Evolutionary conservation across 1,140 invertebrate genomes (phyloP).

Genomic region (Rhizoglyphus robini): DNA sequence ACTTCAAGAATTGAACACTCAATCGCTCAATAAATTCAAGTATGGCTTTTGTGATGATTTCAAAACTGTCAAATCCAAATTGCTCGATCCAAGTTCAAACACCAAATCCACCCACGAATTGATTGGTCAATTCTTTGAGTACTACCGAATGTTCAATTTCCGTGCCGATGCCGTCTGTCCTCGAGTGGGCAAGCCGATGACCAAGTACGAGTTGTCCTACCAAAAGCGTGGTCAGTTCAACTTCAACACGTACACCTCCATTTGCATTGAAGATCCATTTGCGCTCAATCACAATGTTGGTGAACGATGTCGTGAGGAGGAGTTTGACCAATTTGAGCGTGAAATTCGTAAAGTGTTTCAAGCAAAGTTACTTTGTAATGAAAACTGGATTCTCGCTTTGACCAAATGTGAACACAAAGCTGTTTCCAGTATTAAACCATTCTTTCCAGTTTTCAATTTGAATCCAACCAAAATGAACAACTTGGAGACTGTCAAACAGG

Average conservation of each 20-base stretch:
- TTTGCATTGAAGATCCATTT: constrained; percentile 17
- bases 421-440: not conserved
- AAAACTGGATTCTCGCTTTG: not conserved
- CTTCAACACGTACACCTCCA: not conserved
- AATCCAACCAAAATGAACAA: not conserved
- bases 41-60: not conserved
- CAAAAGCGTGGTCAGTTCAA: not conserved
- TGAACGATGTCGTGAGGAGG: not conserved
- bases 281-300: constrained; percentile 7
- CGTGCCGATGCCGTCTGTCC: not conserved
- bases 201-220: not conserved
- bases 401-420: not conserved
- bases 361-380: no score
- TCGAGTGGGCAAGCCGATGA: not conserved
- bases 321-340: not conserved
- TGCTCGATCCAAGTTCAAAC: not conserved
- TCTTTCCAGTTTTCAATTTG: not conserved
- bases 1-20: not conserved
- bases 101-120: not conserved
- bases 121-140: constrained; percentile 2
- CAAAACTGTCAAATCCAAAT: not conserved
- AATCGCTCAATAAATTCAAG: not conserved
- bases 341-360: no score
- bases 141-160: not conserved
- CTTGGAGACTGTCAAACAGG: not conserved